Base-by-base conservation (phyloP, 2,888 invertebrate species). In the Germaria angustata region DNA sequence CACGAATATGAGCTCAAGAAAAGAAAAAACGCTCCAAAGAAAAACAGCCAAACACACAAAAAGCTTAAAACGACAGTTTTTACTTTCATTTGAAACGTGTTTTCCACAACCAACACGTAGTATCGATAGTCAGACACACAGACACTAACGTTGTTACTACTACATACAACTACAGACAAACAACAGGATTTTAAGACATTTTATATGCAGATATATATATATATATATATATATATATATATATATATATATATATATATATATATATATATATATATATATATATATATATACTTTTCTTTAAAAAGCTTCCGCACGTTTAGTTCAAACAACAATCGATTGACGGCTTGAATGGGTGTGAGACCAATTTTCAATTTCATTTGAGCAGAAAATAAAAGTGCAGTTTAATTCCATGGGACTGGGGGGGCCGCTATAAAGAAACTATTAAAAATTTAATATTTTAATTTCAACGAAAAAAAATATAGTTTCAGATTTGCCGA, bases 11-110 rank as follows among this genome's bases (percentile, higher is more conserved):
- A 59, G 71, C 61, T 24, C 15, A 20, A 59, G 2, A 66, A 57
- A 2, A 49, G n/a, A 22, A 22, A 49, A 63, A 41, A 59, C 39
- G 53, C 49, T 76, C 34, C 63, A 46, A 28, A 73, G 51, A 22
- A 63, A 63, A 63, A 66, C 51, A 68, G 28, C 39, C 9, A 44
- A 51, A 81, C 6, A 51, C 13, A 39, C 20, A 66, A 41, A 59
- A 55, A 53, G 51, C 55, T 36, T 13, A 22, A 63, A 72, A 73
- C 84, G 80, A 80, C 84, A 84, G 86, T 86, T 89, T 89, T 89
- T 89, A 89, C 90, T 89, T 89, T 89, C 89, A 88, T 89, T 89
- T 87, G 87, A 87, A 89, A 89, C 89, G 87, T 87, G 89, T 88
- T 89, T 85, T 82, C 75, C 75, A 73, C 63, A 61, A 59, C 44